Conservation (phyloP, 2,888 invertebrate genomes). For the Dolichopus griseipennis region DNA sequence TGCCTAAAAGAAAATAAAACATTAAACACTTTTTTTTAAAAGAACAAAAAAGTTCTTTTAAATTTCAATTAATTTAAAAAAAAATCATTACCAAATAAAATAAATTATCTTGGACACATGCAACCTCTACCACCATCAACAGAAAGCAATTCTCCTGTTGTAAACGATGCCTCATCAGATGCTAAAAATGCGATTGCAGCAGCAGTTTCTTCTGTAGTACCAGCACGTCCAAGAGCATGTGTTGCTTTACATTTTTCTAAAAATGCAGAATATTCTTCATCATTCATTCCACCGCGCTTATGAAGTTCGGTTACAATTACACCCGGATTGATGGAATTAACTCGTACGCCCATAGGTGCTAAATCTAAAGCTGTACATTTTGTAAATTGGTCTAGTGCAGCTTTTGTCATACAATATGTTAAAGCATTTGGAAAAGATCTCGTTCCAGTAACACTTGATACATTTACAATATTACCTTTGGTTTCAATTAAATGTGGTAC, state of each 20-base stretch:
- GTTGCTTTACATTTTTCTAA: slow-evolving; percentile 69
- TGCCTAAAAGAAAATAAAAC: too few species aligned
- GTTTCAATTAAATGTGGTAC: slow-evolving; percentile 68
- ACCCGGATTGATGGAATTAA: slow-evolving; percentile 88
- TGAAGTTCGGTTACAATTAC: slow-evolving; percentile 81
- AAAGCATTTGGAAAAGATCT: slow-evolving; percentile 79
- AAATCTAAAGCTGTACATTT: slow-evolving; percentile 77
- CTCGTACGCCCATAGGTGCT: slow-evolving; percentile 66
- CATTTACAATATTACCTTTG: slow-evolving; percentile 82
- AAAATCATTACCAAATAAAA: too few species aligned
- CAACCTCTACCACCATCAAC: slow-evolving; percentile 53
- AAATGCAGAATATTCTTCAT: slow-evolving; percentile 66
- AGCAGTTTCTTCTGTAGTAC: slow-evolving; percentile 73
- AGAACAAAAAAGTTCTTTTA: too few species aligned
- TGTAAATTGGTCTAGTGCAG: slow-evolving; percentile 89
- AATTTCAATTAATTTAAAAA: too few species aligned
- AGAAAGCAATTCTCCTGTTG: slow-evolving; percentile 61
- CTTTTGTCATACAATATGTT: slow-evolving; percentile 85
- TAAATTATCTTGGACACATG: slow-evolving; percentile 59
- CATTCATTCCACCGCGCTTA: slow-evolving; percentile 62
- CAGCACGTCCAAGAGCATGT: slow-evolving; percentile 81
- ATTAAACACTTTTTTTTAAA: too few species aligned
- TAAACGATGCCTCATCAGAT: slow-evolving; percentile 59
- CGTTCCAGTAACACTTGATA: slow-evolving; percentile 83
- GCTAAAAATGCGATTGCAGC: slow-evolving; percentile 81